Evolutionary conservation across 2,797 vertebrate species (phyloP), one percentile per base, ranked within the genome.

Genomic region (Triplophysa yarkandensis): DNA sequence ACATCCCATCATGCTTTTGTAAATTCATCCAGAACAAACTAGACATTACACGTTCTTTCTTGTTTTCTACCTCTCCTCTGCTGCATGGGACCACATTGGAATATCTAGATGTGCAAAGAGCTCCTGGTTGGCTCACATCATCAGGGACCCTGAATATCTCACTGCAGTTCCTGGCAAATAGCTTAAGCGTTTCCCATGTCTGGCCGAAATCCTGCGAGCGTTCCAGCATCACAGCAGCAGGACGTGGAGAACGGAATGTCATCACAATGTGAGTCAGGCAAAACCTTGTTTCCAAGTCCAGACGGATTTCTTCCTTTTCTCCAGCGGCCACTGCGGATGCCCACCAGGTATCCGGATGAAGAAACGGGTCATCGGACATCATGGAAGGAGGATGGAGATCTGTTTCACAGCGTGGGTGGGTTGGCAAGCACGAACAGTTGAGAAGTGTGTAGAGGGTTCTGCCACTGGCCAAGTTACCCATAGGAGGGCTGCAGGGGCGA

Each of bases 71-170:
- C 95, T 97, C 95, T 63, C 95, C 95, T 71, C 91, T 87, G 13
- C 87, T 94, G 83, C 94, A 96, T 63, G 95, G 95, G 57, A 83
- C 69, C 50, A 87, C 83, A 2, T 86, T 84, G 2, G 92, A 94
- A 78, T 97, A 96, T 41, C 94, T 93, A 71, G 95, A 94, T 0
- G 95, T 97, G 71, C 95, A 97, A 64, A 91, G 76, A 4, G 94
- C 92, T 4, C 88, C 92, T 19, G 90, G 89, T 61, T 93, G 86
- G 58, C 17, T 25, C 2, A 86, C 79, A 65, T 96, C 94, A 77
- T 96, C 93, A 34, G 87, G 84, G 71, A 95, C 85, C 58, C 92
- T 89, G 68, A 97, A 96, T 43, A 91, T 91, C 1, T 79, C 65
- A 46, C 89, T 94, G 68, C 95, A 97, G 82, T 96, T 95, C 67